Conservation (phyloP, 2,888 invertebrate species). For the Allygus modestus region DNA sequence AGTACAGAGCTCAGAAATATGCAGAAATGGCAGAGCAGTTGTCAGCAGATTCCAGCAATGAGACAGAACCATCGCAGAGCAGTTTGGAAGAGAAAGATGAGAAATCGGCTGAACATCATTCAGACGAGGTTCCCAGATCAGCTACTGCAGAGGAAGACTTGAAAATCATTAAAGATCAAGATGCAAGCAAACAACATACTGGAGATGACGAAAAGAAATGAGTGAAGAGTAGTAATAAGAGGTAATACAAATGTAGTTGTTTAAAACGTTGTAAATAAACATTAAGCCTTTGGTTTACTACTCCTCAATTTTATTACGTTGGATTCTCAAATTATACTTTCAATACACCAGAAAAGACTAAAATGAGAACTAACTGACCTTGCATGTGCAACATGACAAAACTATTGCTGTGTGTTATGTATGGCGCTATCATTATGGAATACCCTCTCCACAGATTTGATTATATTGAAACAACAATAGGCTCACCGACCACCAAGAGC, state of each 20-base stretch:
- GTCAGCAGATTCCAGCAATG: constrained; percentile 67
- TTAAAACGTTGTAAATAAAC: background rate
- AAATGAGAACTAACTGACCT: no score
- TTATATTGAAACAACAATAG: no score
- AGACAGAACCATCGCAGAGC: background rate
- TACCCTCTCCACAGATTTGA: no score
- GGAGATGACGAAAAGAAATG: background rate
- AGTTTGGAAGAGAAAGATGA: background rate
- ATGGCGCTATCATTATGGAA: no score
- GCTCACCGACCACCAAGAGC: no score
- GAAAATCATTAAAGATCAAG: background rate
- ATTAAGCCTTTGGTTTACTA: no score
- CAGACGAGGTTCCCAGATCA: background rate
- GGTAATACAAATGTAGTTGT: background rate
- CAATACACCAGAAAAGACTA: no score
- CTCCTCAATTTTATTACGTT: no score
- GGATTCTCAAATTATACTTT: no score
- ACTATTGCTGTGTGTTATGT: no score
- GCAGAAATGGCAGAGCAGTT: constrained; percentile 77
- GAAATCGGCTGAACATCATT: background rate
- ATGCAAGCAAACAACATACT: background rate
- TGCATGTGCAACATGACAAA: no score
- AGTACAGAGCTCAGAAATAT: constrained; percentile 85
- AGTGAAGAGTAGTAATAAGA: background rate
- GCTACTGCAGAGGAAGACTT: background rate